Evolutionary conservation across 2,113 vertebrate species (phyloP), one percentile per base, ranked within the genome.

Genomic region (Serinus canaria): DNA sequence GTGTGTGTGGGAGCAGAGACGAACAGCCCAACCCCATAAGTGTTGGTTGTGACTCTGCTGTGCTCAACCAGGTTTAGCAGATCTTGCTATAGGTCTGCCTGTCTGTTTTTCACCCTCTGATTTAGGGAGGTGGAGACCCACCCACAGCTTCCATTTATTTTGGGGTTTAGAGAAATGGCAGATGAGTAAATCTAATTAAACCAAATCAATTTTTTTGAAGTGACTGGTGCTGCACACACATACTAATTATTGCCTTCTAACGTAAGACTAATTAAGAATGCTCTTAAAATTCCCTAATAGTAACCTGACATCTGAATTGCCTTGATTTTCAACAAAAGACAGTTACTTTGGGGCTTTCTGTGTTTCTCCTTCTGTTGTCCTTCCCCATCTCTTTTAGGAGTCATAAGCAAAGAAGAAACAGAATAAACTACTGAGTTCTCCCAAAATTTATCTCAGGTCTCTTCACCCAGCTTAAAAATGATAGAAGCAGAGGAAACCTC

Each of bases 41-140:
- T 37, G 15, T 9, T 66, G 50, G 2, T 16, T 33, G 31, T 75
- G 46, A 13, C 21, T 49, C 80, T 41, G 55, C 25, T 70, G 17
- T 10, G 17, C 13, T 47, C n/a, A 31, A 27, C 6, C 41, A 72
- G 37, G 66, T 83, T 72, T 25, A 20, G 10, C 5, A 78, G 19
- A 53, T 9, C 39, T 60, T 53, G 4, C 39, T 19, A 0, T 8
- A 13, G 25, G 8, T 43, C 15, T 20, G 1, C 1, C 0, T 31
- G 22, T 27, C 43, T 14, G 10, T 43, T 91, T 33, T 15, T 35
- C 44, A 44, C 50, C 7, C 37, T 77, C n/a, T 55, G 55, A 46
- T 76, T 46, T 39, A 47, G 19, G 24, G 44, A 43, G 30, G 55
- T 52, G 53, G 58, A 43, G 12, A 13, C 18, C 10, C 43, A 58